Conservation (phyloP, 1,140 invertebrate species). For the Sarcophaga peregrina region DNA sequence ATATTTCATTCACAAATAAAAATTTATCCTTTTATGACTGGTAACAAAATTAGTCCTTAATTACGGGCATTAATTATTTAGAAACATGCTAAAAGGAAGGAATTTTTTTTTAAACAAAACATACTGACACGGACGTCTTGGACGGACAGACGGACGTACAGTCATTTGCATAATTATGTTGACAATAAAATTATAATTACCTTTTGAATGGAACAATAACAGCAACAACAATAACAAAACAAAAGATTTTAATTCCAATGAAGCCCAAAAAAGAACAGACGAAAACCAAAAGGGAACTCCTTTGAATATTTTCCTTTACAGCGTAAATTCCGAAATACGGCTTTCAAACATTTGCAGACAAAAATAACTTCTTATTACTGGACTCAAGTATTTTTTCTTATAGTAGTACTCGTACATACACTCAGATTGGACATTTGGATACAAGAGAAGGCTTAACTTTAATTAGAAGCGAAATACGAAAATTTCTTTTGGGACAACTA, state of each 20-base stretch:
- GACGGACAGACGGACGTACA: conserved; percentile 54
- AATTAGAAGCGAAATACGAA: conserved; percentile 58
- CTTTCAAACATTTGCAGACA: conserved; percentile 40
- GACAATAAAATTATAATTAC: conserved; percentile 66
- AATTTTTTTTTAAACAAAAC: conserved; percentile 40
- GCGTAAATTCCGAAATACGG: neutral
- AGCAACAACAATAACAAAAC: conserved; percentile 13
- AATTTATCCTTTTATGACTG: conserved; percentile 17
- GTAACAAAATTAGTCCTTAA: conserved; percentile 22
- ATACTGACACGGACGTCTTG: conserved; percentile 40
- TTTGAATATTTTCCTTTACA: neutral
- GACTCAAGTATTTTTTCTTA: conserved; percentile 39
- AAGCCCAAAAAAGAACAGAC: too few relatives aligned
- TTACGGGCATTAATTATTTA: conserved; percentile 22
- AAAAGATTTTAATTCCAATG: conserved; percentile 1
- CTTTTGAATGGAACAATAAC: neutral
- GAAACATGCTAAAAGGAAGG: neutral
- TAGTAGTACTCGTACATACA: too few relatives aligned
- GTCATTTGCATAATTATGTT: conserved; percentile 65
- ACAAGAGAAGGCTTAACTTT: conserved; percentile 61
- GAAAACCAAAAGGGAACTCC: neutral
- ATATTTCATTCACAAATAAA: neutral
- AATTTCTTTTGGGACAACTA: neutral
- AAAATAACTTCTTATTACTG: conserved; percentile 64
- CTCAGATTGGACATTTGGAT: neutral